Base-by-base conservation (phyloP, 2,888 invertebrate species). In the Xestia rhomboidea region DNA sequence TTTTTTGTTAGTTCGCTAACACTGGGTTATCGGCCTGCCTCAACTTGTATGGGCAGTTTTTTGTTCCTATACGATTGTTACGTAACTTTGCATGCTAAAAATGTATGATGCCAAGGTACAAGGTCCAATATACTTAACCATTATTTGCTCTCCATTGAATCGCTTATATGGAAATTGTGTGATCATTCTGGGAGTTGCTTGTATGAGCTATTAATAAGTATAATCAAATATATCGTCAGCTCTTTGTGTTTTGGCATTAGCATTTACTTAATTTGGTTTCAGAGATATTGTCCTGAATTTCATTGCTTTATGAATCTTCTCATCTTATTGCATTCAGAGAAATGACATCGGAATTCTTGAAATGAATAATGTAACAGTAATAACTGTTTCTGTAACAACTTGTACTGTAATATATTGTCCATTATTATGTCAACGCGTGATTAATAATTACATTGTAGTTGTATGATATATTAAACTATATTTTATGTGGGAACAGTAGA, bases 11-110 rank as follows among this genome's bases (percentile, higher is more conserved):
- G 51, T 82, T 77, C 73, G 85, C 86, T 83, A 78, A 88, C 86
- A 87, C 72, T 84, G 71, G 90, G 90, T 89, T 90, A 90, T 89
- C 88, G 90, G 78, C 87, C 82, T 83, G 83, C 72, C 76, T 67
- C 46, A 70, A 76, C 77, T 78, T 76, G 81, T 80, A 62, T 77
- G 83, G 80, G 62, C 81, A 85, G 82, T 86, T 89, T 34, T 87
- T 87, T 83, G 76, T 73, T 62, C 38, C 75, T 70, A 62, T 51
- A 38, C 49, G 41, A 77, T 78, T 57, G 73, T 85, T 85, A 83
- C 73, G 77, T 85, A 86, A 83, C 69, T 76, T 73, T 44, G 79
- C 68, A 73, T 68, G 75, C 81, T 77, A 81, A 85, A 85, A 80
- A 73, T 71, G 46, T 68, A 41, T 76, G 66, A 79, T 73, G 54